phyloP scores from a whole-genome alignment of 1,140 invertebrate species.

The Neotoxoptera formosana region DNA sequence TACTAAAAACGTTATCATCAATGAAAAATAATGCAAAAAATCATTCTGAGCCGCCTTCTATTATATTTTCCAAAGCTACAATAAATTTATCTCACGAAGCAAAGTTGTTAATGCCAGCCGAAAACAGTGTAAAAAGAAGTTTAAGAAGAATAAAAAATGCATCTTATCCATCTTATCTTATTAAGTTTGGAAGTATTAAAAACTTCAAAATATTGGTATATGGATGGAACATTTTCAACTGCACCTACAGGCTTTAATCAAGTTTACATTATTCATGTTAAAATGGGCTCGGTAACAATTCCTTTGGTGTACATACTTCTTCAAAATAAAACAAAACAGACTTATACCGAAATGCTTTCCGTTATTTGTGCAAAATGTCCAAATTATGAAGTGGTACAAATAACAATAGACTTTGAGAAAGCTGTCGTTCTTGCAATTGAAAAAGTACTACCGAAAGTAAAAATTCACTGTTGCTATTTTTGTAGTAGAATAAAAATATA shows the following conservation, averaged over 20 bases:
- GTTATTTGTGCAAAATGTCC: not conserved
- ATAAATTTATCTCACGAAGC: too few species aligned
- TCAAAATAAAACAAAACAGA: not conserved
- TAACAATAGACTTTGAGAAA: not conserved
- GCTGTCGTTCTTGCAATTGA: not conserved
- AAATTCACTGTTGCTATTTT: not conserved
- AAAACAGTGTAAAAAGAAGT: not conserved
- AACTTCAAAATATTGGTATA: not conserved
- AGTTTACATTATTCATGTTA: constrained; percentile 1
- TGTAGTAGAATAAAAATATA: too few species aligned
- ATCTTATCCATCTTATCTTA: too few species aligned
- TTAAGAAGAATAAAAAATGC: not conserved
- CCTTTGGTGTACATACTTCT: not conserved
- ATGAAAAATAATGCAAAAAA: not conserved
- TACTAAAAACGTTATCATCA: not conserved
- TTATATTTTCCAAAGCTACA: too few species aligned
- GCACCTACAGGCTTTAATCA: not conserved
- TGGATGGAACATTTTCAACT: not conserved
- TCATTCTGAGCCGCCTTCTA: not conserved
- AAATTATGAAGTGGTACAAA: not conserved
- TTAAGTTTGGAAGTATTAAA: not conserved
- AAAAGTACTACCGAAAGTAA: not conserved
- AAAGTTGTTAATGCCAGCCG: not conserved
- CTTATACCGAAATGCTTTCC: not conserved
- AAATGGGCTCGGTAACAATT: not conserved